Base-by-base conservation (phyloP, 2,888 invertebrate genomes). In the Pocota personata region DNA sequence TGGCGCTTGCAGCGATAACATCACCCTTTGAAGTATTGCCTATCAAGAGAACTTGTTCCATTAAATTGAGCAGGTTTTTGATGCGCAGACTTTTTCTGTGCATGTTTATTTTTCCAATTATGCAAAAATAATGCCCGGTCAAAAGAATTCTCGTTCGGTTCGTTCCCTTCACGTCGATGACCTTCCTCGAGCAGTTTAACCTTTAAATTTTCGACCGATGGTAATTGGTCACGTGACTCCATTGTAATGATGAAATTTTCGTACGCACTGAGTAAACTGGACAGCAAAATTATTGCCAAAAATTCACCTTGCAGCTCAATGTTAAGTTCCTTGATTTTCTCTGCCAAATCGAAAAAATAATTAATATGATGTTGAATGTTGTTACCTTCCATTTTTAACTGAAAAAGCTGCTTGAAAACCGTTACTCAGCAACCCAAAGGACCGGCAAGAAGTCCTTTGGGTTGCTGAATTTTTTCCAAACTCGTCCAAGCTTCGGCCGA, bases 351-450 rank as follows among this genome's bases (percentile, higher is more conserved):
- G 4, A 40, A 60, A 1, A 60, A 40, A 27, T 0, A 7, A 8
- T n/a, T 60, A 5, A 60, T 37, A 16, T 43, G 14, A 5, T 37
- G 60, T 14, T 27, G 40, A 1, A 60, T 40, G n/a, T 64, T 16
- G 5, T 1, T n/a, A 30, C 19, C 12, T 16, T 37, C 50, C 67
- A 40, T 67, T 40, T 40, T 55, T 6, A 50, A 5, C 14, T 66
- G 24, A 2, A 88, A 12, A 0, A 87, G 50, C 48, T 87, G 76
- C 16, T 79, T 83, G 16, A 67, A 83, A 7, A 87, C 6, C 0
- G 69, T 80, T 1, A 86, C 64, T 16, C 58, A 24, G 82, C n/a
- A n/a, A n/a, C n/a, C n/a, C n/a, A n/a, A n/a, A n/a, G n/a, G n/a
- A n/a, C n/a, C n/a, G n/a, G n/a, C n/a, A n/a, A n/a, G n/a, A n/a